Percentiles rank a stretch among this genome's conserved stretches.
These are phyloP conservation scores for Brachionichthys hirsutus DNA, from an alignment of 2,113 vertebrate genomes.

Conservation along the genomic window DNA sequence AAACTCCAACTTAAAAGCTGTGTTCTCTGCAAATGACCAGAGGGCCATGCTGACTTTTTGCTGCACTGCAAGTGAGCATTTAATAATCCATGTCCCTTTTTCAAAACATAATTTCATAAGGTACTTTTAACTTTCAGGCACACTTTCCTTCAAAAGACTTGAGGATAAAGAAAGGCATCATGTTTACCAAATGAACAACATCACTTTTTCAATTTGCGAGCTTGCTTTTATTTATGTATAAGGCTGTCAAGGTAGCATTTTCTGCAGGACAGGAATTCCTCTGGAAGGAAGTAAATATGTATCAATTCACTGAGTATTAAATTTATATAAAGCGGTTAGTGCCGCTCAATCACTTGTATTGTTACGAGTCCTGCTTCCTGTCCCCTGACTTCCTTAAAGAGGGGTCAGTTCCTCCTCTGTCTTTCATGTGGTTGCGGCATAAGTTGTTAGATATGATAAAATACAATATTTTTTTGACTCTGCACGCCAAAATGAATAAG, in stretches of 20 bases:
- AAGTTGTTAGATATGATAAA: too few species aligned
- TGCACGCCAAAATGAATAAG: too few species aligned
- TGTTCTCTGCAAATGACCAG: constrained; percentile 60
- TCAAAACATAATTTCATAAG: constrained; percentile 57
- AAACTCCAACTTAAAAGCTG: constrained; percentile 57
- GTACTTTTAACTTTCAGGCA: constrained; percentile 47
- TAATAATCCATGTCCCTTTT: constrained; percentile 62
- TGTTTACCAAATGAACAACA: constrained; percentile 41
- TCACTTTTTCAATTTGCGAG: constrained; percentile 61
- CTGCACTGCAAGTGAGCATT: constrained; percentile 60
- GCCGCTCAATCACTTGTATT: too few species aligned
- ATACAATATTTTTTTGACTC: too few species aligned
- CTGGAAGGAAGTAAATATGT: constrained; percentile 44
- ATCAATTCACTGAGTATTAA: too few species aligned
- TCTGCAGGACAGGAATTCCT: constrained; percentile 29
- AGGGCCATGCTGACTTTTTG: constrained; percentile 58
- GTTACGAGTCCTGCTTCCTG: too few species aligned
- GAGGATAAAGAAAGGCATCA: constrained; percentile 47
- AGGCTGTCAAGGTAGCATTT: constrained; percentile 26
- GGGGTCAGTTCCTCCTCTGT: too few species aligned
- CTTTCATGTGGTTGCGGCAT: too few species aligned
- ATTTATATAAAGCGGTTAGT: constrained; percentile 25
- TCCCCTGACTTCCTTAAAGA: too few species aligned
- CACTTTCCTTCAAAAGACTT: constrained; percentile 44
- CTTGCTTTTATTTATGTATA: constrained; percentile 57